phyloP scores from a whole-genome alignment of 2,888 invertebrate species.

The Lasioglossum malachurum region DNA sequence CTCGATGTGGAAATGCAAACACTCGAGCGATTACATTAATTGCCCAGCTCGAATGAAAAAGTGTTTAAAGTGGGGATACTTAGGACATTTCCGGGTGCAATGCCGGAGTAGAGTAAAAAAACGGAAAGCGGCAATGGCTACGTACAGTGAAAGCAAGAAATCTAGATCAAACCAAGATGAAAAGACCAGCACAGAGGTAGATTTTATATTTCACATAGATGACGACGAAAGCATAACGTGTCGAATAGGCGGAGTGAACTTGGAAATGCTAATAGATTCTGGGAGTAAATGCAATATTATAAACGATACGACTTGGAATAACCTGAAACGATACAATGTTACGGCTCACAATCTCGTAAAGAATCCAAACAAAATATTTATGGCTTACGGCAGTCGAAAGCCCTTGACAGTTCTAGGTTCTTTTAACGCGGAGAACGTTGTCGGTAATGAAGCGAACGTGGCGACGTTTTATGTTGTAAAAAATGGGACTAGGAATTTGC shows the following conservation, averaged over 20 bases:
- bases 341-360: no score
- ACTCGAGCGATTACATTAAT: slow-evolving; percentile 48
- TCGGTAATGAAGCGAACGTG: no score
- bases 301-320: slow-evolving; percentile 61
- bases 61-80: slow-evolving; percentile 63
- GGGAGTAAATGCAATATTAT: slow-evolving; percentile 66
- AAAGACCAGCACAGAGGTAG: background rate
- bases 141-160: background rate
- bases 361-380: no score
- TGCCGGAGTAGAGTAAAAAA: slow-evolving; percentile 42
- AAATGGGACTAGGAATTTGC: slow-evolving; percentile 14
- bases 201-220: no score
- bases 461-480: slow-evolving; percentile 47
- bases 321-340: no score
- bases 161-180: background rate
- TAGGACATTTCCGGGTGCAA: slow-evolving; percentile 67
- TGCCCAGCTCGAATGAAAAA: slow-evolving; percentile 69
- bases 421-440: no score
- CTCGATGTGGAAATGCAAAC: slow-evolving; percentile 57
- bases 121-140: background rate
- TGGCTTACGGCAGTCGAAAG: no score
- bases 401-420: no score
- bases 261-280: slow-evolving; percentile 69
- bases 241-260: slow-evolving; percentile 58
- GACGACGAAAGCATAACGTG: no score